Conservation (phyloP, 1,140 invertebrate species). For the Neocloeon triangulifer region DNA sequence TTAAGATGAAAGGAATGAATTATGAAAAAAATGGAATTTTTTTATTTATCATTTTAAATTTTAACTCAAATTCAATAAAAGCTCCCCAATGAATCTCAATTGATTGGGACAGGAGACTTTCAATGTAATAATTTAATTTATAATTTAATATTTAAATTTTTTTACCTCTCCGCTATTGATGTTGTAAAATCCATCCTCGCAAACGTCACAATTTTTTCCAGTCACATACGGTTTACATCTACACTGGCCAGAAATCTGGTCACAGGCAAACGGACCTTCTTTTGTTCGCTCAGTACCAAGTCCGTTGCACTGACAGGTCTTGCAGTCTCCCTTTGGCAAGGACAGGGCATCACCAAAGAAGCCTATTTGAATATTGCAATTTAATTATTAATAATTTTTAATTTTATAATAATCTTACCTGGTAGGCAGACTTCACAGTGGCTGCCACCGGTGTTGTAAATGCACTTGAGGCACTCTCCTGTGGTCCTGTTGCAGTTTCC, state of each 20-base stretch:
- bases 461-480: slow-evolving; percentile 91
- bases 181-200: slow-evolving; percentile 65
- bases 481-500: slow-evolving; percentile 82
- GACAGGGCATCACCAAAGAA: slow-evolving; percentile 77
- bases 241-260: slow-evolving; percentile 63
- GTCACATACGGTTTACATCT: slow-evolving; percentile 66
- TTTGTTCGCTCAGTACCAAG: slow-evolving; percentile 48
- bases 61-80: slow-evolving; percentile 2
- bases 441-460: slow-evolving; percentile 81
- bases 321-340: slow-evolving; percentile 70
- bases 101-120: too few relatives aligned
- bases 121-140: too few relatives aligned
- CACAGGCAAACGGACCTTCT: slow-evolving; percentile 47
- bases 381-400: not conserved
- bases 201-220: slow-evolving; percentile 72
- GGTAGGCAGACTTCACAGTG: slow-evolving; percentile 76
- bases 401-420: slow-evolving; percentile 22
- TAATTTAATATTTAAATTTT: too few relatives aligned
- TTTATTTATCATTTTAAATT: too few relatives aligned
- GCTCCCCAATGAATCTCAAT: slow-evolving; percentile 2
- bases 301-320: slow-evolving; percentile 62
- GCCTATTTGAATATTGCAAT: slow-evolving; percentile 20
- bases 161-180: slow-evolving; percentile 46
- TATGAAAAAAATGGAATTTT: too few relatives aligned
- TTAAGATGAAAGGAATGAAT: too few relatives aligned